These are phyloP conservation scores for Desoria tigrina DNA, from an alignment of 2,888 invertebrate genomes.

Conservation along the genomic window DNA sequence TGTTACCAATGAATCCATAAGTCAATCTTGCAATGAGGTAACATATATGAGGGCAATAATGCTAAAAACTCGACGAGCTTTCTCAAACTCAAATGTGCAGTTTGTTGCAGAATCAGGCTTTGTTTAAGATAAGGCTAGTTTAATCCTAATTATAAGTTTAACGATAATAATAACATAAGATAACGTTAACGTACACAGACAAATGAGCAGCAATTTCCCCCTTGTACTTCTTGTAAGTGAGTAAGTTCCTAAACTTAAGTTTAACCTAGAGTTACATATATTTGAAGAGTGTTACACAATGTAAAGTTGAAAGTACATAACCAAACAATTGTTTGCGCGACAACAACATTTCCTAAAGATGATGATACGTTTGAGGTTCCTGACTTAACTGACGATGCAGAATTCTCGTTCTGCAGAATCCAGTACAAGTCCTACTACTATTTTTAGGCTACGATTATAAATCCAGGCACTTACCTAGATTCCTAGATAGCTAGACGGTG, in stretches of 20 bases:
- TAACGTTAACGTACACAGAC: conserved; percentile 4
- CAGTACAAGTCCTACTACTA: conserved; percentile 22
- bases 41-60: conserved; percentile 43
- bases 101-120: too few relatives aligned
- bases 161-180: background rate
- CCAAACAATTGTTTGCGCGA: conserved; percentile 15
- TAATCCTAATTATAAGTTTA: too few relatives aligned
- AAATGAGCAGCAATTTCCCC: conserved; percentile 5
- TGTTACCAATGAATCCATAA: too few relatives aligned
- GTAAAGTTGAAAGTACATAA: conserved; percentile 10
- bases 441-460: background rate
- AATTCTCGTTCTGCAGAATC: conserved; percentile 30
- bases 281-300: too few relatives aligned
- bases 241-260: too few relatives aligned
- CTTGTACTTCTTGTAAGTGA: too few relatives aligned
- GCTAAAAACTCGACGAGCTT: conserved; percentile 49
- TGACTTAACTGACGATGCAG: conserved; percentile 29
- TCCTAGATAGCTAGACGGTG: too few relatives aligned
- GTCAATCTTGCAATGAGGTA: background rate
- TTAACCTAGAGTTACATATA: too few relatives aligned
- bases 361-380: conserved; percentile 30
- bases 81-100: conserved; percentile 30
- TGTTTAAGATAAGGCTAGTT: background rate
- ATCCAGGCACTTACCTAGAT: background rate
- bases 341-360: conserved; percentile 19